phyloP scores from a whole-genome alignment of 2,797 vertebrate species.

The Phylloscopus collybita region DNA sequence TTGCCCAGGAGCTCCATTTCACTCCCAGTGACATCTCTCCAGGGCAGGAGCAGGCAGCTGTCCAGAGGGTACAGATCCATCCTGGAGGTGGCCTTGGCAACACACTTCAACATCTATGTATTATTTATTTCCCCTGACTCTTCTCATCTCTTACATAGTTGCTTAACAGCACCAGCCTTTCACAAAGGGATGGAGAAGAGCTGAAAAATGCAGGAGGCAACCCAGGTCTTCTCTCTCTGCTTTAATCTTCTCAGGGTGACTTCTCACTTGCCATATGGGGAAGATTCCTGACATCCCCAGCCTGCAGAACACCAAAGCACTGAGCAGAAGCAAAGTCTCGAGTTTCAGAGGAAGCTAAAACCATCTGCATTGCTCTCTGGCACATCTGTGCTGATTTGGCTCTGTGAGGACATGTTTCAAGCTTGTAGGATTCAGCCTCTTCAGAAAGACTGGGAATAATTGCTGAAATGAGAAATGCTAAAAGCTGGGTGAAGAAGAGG shows the following conservation, averaged over 20 bases:
- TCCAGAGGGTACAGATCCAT: not conserved
- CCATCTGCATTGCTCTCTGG: not conserved
- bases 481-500: not conserved
- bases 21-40: not conserved
- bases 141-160: not conserved
- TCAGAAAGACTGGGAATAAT: not conserved
- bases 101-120: not conserved
- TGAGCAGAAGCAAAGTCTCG: not conserved
- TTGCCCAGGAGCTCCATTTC: constrained; percentile 35
- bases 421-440: not conserved
- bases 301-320: not conserved
- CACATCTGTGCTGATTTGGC: constrained; percentile 38
- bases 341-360: constrained; percentile 6
- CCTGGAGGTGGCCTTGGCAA: constrained; percentile 40
- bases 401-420: not conserved
- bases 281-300: not conserved
- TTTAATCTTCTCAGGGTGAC: not conserved
- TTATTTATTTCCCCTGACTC: constrained; percentile 25
- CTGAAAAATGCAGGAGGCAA: constrained; percentile 20
- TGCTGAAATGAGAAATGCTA: not conserved
- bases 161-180: not conserved
- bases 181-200: not conserved
- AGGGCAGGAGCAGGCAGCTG: not conserved
- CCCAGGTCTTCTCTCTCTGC: not conserved
- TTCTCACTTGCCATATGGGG: not conserved